Conservation (phyloP, 2,797 vertebrate genomes). For the Cygnus olor region DNA sequence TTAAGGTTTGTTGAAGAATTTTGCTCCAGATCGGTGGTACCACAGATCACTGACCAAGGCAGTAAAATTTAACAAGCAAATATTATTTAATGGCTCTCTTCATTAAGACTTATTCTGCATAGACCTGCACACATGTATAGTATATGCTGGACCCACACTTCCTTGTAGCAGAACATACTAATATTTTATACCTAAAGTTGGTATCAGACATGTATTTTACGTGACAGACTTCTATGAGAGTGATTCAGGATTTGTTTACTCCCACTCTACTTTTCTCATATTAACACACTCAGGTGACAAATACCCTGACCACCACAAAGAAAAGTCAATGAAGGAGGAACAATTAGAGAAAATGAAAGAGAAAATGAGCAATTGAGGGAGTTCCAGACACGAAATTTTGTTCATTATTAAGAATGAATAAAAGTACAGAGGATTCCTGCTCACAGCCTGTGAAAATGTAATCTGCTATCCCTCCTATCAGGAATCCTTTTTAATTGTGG, state of each 20-base stretch:
- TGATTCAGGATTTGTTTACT: background rate
- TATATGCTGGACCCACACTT: background rate
- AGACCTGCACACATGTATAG: background rate
- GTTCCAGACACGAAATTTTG: background rate
- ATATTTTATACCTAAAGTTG: background rate
- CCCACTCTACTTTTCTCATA: background rate
- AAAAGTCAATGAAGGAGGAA: background rate
- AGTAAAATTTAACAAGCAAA: slow-evolving; percentile 37
- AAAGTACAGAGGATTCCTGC: background rate
- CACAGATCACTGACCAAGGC: background rate
- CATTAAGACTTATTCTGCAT: background rate
- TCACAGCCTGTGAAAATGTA: background rate
- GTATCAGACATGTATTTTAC: background rate
- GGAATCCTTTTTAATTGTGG: background rate
- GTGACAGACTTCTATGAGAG: background rate
- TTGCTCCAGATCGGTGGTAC: background rate
- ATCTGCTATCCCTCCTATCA: slow-evolving; percentile 14
- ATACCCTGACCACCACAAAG: background rate
- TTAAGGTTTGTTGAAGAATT: background rate
- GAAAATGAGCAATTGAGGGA: background rate
- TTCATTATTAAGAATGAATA: background rate
- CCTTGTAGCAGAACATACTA: background rate
- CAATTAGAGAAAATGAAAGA: background rate
- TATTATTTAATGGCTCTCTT: background rate
- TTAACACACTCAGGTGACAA: background rate